These are phyloP conservation scores for Danaus melanippus DNA, from an alignment of 1,140 invertebrate genomes.

Conservation along the genomic window DNA sequence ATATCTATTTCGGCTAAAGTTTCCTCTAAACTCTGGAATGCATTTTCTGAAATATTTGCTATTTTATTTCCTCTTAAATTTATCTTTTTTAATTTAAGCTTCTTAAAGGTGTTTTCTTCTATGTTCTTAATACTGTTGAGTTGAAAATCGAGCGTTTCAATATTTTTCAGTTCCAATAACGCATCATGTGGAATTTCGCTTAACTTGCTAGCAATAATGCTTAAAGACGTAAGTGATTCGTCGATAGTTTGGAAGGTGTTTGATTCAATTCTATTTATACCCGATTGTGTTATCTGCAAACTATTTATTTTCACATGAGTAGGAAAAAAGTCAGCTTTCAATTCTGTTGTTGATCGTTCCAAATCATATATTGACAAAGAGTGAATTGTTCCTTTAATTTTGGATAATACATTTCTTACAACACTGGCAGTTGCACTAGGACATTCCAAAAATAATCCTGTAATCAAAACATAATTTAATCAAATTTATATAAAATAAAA, in stretches of 20 bases:
- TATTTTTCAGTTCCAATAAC: constrained; percentile 77
- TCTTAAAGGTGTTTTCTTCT: constrained; percentile 87
- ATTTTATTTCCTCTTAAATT: constrained; percentile 90
- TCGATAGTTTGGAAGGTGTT: constrained; percentile 81
- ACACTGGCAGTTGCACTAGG: constrained; percentile 81
- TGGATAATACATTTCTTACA: constrained; percentile 74
- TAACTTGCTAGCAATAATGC: constrained; percentile 86
- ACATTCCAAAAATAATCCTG: constrained; percentile 89
- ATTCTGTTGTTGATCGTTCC: constrained; percentile 80
- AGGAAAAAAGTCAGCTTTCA: constrained; percentile 82
- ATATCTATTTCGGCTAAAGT: constrained; percentile 86
- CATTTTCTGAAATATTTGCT: constrained; percentile 85
- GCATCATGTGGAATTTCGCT: constrained; percentile 85
- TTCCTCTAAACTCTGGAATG: constrained; percentile 86
- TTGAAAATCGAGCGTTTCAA: constrained; percentile 86
- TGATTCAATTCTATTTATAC: constrained; percentile 80
- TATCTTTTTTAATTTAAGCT: constrained; percentile 84
- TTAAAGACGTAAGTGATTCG: constrained; percentile 82
- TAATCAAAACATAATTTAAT: constrained; percentile 29
- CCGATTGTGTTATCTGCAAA: constrained; percentile 87
- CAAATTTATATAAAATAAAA: background rate
- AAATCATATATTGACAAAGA: constrained; percentile 90
- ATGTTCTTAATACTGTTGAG: constrained; percentile 87
- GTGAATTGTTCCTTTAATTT: constrained; percentile 80
- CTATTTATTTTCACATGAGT: constrained; percentile 77